Evolutionary conservation across 2,797 vertebrate species (phyloP).

Genomic region (Sphenopsis melanotis): DNA sequence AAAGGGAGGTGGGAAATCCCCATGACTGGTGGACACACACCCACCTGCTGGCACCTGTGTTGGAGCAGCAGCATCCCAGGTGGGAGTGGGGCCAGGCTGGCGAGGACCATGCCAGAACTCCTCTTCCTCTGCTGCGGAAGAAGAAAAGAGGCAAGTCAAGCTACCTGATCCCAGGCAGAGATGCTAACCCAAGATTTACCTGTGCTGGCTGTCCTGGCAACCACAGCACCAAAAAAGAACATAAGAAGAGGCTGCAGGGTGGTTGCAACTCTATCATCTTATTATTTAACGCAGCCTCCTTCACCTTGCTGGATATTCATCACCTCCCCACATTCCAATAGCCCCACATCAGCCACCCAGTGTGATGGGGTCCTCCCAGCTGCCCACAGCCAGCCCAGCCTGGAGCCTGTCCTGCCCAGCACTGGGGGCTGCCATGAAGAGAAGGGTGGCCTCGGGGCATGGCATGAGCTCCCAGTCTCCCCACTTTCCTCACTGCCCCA

Average conservation of each 20-base stretch:
- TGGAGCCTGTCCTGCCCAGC: neutral
- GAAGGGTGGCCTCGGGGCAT: neutral
- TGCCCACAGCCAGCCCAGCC: neutral
- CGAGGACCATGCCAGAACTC: conserved; percentile 59
- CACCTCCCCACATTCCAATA: neutral
- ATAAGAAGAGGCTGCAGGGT: neutral
- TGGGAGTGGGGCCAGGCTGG: conserved; percentile 54
- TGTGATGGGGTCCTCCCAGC: rapidly evolving
- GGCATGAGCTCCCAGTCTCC: neutral
- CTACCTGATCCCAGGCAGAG: neutral
- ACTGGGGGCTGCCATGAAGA: neutral
- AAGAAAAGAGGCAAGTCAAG: neutral
- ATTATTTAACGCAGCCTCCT: neutral
- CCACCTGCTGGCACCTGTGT: conserved; percentile 67
- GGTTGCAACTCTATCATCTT: neutral
- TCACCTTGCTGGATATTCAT: neutral
- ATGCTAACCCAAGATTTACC: neutral
- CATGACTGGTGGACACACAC: neutral
- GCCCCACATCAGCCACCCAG: neutral
- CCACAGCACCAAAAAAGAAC: neutral
- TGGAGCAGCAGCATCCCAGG: conserved; percentile 49
- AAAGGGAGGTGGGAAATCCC: neutral
- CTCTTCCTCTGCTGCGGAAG: conserved; percentile 52
- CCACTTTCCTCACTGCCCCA: rapidly evolving
- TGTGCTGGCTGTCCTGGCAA: neutral